Evolutionary conservation across 2,113 vertebrate genomes (phyloP), one percentile per base, ranked within the genome.

Genomic region (Phaethon lepturus): DNA sequence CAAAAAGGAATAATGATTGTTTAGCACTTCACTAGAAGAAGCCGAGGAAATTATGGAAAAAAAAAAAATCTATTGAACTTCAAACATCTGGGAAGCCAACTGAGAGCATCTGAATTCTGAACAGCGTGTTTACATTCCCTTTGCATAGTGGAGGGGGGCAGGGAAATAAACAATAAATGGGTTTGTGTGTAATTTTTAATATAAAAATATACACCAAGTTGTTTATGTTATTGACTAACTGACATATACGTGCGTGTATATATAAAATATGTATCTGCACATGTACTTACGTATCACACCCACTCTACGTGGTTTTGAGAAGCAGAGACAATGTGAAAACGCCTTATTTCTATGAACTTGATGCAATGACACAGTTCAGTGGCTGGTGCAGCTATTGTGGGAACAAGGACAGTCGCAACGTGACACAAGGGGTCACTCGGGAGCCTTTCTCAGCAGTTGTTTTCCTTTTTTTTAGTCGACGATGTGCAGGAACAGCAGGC

Each of bases 11-110:
- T 97, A 98, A 98, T 97, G 95, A 96, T 96, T 97, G 94, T 96
- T 98, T 97, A 95, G 95, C 95, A 97, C 96, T 98, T 97, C 95
- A 97, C 95, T 97, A 97, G 95, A 91, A 97, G 97, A 85, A 96
- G 97, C 91, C 69, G 68, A 97, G 96, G 76, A 98, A 98, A 98
- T 98, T 97, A 97, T 95, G 93, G 60, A 84, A 71, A 82, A 83
- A 91, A n/a, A 56, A 75, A 63, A 45, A 55, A 92, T 95, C 97
- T 97, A 98, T 97, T 98, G 97, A 98, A 98, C 92, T 93, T 97
- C 83, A 97, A 95, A 97, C 95, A 97, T 97, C 97, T 97, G 97
- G 95, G 90, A 97, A 97, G 74, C 86, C 87, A 95, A 88, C 63
- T 0, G 44, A 96, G 77, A 96, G 64, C 12, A 28, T 92, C 74